These are phyloP conservation scores for Apus apus DNA, from an alignment of 2,113 vertebrate species.

Conservation along the genomic window DNA sequence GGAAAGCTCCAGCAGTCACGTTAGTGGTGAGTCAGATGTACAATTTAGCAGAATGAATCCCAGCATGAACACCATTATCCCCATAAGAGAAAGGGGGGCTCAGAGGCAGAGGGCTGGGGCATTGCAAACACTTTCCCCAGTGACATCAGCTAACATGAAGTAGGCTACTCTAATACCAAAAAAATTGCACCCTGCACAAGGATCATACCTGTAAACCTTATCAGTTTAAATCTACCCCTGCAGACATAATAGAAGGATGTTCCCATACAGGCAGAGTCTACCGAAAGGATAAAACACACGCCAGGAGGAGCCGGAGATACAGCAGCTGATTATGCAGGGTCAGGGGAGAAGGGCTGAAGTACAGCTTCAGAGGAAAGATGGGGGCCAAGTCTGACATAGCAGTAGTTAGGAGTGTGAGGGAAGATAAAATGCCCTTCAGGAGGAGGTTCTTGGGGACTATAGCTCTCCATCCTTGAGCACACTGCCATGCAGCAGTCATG, in stretches of 20 bases:
- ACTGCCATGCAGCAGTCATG: conserved; percentile 56
- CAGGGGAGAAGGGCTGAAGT: conserved; percentile 26
- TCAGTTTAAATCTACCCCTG: background rate
- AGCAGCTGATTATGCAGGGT: background rate
- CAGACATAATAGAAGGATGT: background rate
- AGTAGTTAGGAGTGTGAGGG: background rate
- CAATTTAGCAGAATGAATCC: background rate
- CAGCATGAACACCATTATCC: background rate
- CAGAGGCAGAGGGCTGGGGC: background rate
- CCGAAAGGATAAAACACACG: background rate
- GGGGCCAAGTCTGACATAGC: background rate
- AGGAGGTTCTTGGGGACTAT: conserved; percentile 49
- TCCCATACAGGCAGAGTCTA: background rate
- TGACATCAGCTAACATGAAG: background rate
- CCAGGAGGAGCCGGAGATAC: background rate
- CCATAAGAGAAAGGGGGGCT: background rate
- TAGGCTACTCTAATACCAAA: background rate
- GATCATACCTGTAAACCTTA: background rate
- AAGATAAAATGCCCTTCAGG: conserved; percentile 63
- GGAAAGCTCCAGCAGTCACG: background rate
- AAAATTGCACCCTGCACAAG: background rate
- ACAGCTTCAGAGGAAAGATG: conserved; percentile 2
- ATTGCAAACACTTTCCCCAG: background rate
- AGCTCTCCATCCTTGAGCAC: conserved; percentile 64
- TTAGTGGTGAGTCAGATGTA: background rate